Percentiles rank a stretch among this genome's conserved stretches.
Evolutionary conservation across 2,113 vertebrate species (phyloP).

Genomic region (Catagonus wagneri): DNA sequence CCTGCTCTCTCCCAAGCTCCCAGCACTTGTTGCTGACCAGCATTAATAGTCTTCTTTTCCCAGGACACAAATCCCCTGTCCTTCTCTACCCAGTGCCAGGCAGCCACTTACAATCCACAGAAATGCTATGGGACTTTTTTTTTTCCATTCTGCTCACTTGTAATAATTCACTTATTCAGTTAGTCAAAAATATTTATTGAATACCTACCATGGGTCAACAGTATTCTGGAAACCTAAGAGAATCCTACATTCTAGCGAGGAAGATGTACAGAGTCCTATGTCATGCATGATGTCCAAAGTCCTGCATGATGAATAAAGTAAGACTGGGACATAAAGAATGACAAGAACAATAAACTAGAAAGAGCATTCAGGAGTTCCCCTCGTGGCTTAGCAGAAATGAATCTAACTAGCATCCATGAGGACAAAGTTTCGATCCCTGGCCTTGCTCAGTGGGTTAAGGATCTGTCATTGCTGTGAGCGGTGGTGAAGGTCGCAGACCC

Average conservation of each 20-base stretch:
- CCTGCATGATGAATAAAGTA: too few relatives aligned
- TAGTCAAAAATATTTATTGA: not conserved
- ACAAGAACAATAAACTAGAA: not conserved
- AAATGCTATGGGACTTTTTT: not conserved
- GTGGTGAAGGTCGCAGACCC: too few relatives aligned
- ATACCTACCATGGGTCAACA: not conserved
- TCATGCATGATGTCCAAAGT: too few relatives aligned
- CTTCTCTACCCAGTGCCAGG: not conserved
- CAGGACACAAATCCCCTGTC: not conserved
- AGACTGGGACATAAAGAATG: not conserved
- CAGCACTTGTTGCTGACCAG: fast-evolving
- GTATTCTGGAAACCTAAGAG: not conserved
- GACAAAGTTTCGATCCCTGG: too few relatives aligned
- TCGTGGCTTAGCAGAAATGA: too few relatives aligned
- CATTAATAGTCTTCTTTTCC: not conserved
- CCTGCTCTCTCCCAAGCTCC: fast-evolving
- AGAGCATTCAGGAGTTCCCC: not conserved
- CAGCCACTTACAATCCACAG: not conserved
- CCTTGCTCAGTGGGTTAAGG: too few relatives aligned
- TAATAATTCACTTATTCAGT: not conserved
- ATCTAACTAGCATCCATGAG: too few relatives aligned
- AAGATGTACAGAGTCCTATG: not conserved
- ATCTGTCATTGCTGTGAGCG: too few relatives aligned
- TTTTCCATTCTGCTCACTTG: not conserved
- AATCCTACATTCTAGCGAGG: not conserved